Evolutionary conservation across 23 tunicate genomes (phyloP).

Genomic region (Halocynthia aurantium): DNA sequence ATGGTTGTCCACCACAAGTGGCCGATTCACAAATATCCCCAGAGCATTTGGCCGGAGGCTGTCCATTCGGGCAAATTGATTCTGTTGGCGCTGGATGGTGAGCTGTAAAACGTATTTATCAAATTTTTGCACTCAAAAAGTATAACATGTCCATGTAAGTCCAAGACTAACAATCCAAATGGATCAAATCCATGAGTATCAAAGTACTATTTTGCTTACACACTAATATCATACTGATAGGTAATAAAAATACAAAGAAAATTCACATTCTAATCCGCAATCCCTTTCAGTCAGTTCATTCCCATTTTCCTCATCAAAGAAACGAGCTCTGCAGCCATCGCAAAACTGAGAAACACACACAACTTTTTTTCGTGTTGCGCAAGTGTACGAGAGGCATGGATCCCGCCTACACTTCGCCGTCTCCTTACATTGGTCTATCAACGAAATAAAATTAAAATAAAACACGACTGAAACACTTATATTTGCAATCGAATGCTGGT

Average conservation of each 20-base stretch:
- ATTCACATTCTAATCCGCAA: no score
- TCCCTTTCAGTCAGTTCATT: no score
- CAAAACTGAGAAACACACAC: conserved; percentile 3
- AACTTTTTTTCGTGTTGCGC: not conserved
- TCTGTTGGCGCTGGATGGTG: no score
- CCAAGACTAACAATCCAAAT: no score
- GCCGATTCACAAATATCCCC: not conserved
- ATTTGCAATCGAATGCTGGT: not conserved
- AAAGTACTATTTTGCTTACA: no score
- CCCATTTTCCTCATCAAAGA: not conserved
- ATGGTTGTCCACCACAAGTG: not conserved
- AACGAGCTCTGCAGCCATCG: conserved; percentile 8
- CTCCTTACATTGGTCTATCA: conserved; percentile 2
- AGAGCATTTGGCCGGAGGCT: not conserved
- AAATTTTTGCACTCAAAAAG: no score
- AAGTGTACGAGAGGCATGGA: conserved; percentile 5
- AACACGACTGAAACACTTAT: not conserved
- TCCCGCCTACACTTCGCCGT: not conserved
- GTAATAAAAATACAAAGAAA: no score
- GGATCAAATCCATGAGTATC: no score
- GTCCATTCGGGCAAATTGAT: conserved; percentile 5
- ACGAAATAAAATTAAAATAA: not conserved
- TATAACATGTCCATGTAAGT: no score
- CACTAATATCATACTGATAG: no score
- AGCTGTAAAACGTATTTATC: no score